Conservation (phyloP, 1,140 invertebrate species). For the Drosophila nigromelanica region DNA sequence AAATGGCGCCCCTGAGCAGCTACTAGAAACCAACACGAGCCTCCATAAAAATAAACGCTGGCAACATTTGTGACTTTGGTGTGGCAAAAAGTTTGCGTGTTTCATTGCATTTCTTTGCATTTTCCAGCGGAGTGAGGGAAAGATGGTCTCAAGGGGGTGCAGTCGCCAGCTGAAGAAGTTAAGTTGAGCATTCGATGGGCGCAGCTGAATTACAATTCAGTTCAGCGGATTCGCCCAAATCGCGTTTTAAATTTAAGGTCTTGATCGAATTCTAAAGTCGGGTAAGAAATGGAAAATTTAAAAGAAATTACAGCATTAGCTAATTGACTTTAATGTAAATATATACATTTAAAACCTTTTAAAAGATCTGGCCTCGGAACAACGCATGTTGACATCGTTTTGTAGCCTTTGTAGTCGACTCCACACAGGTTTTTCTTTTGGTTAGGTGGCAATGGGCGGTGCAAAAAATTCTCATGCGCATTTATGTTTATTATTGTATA, state of each 20-base stretch:
- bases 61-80: slow-evolving; percentile 48
- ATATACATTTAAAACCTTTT: too few relatives aligned
- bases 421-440: neutral
- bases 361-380: too few relatives aligned
- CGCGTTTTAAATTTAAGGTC: slow-evolving; percentile 6
- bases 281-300: neutral
- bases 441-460: neutral
- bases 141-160: neutral
- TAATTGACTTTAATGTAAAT: too few relatives aligned
- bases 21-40: slow-evolving; percentile 5
- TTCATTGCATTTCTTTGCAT: slow-evolving; percentile 43
- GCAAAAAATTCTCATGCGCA: slow-evolving; percentile 62
- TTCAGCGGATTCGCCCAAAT: neutral
- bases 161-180: neutral
- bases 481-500: slow-evolving; percentile 80
- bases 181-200: slow-evolving; percentile 18
- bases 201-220: slow-evolving; percentile 48
- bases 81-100: slow-evolving; percentile 44
- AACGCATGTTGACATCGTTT: neutral
- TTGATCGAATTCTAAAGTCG: slow-evolving; percentile 37
- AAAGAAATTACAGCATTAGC: neutral
- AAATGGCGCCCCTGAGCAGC: slow-evolving; percentile 24
- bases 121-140: neutral
- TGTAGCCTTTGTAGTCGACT: neutral
- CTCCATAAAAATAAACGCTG: slow-evolving; percentile 46